Percentiles rank a stretch among this genome's conserved stretches.
Evolutionary conservation across 2,888 invertebrate genomes (phyloP).

Genomic region (Lysandra bellargus): DNA sequence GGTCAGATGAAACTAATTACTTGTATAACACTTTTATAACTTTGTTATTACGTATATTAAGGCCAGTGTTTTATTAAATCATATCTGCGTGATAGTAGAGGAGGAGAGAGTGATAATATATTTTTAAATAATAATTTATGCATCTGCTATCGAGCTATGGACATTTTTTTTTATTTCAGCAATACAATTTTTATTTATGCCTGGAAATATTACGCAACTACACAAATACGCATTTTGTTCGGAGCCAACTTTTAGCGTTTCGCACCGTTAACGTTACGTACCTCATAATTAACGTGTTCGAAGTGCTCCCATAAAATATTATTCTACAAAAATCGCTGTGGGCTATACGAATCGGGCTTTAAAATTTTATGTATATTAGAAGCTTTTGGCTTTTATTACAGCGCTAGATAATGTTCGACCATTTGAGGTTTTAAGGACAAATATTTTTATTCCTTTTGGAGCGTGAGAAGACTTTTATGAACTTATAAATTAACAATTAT

Average conservation of each 20-base stretch:
- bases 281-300: constrained; percentile 29
- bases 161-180: not conserved
- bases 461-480: too few species aligned
- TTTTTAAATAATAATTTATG: too few species aligned
- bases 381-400: constrained; percentile 22
- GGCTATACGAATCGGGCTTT: constrained; percentile 19
- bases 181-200: not conserved
- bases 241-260: not conserved
- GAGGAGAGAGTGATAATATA: too few species aligned
- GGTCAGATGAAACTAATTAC: too few species aligned
- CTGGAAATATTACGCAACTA: not conserved
- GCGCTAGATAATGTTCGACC: constrained; percentile 2
- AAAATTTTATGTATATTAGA: constrained; percentile 28
- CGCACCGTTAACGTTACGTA: constrained; percentile 24
- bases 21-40: too few species aligned
- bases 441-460: not conserved
- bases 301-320: constrained; percentile 27
- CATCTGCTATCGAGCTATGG: not conserved
- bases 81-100: too few species aligned
- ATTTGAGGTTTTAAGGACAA: not conserved
- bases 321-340: constrained; percentile 17
- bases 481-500: too few species aligned
- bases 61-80: too few species aligned
- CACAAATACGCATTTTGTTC: constrained; percentile 8
- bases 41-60: too few species aligned